These are phyloP conservation scores for Pomacea maculata DNA, from an alignment of 1,140 invertebrate species.

Conservation along the genomic window DNA sequence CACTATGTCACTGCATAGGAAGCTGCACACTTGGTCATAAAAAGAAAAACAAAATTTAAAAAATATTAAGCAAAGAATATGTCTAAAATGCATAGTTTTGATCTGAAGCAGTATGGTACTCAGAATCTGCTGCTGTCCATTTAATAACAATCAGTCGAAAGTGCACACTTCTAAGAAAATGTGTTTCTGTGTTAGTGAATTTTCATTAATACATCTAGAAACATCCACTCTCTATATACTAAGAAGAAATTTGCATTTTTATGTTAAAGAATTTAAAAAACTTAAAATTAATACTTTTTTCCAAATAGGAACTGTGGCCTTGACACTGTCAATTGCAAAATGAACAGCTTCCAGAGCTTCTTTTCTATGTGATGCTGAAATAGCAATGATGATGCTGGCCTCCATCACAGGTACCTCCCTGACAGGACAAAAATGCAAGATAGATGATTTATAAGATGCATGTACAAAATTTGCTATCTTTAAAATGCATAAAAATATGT, in stretches of 20 bases:
- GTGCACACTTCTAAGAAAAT: neutral
- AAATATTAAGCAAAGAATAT: too few species aligned
- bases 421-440: conserved; percentile 31
- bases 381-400: conserved; percentile 88
- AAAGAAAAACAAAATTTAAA: neutral
- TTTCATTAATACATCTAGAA: neutral
- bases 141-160: neutral
- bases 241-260: neutral
- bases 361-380: conserved; percentile 86
- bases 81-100: neutral
- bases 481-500: too few species aligned
- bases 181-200: neutral
- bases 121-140: neutral
- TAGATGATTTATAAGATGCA: too few species aligned
- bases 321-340: conserved; percentile 86
- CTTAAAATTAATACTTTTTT: conserved; percentile 75
- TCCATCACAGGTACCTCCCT: conserved; percentile 89
- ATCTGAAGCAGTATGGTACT: neutral
- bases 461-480: too few species aligned
- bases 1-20: neutral
- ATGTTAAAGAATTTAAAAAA: neutral
- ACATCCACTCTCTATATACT: neutral
- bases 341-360: conserved; percentile 85
- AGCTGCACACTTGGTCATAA: neutral
- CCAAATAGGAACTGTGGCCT: conserved; percentile 92